These are phyloP conservation scores for Arbacia lixula DNA, from an alignment of 53 echinoderm and acorn worm genomes.

Conservation along the genomic window DNA sequence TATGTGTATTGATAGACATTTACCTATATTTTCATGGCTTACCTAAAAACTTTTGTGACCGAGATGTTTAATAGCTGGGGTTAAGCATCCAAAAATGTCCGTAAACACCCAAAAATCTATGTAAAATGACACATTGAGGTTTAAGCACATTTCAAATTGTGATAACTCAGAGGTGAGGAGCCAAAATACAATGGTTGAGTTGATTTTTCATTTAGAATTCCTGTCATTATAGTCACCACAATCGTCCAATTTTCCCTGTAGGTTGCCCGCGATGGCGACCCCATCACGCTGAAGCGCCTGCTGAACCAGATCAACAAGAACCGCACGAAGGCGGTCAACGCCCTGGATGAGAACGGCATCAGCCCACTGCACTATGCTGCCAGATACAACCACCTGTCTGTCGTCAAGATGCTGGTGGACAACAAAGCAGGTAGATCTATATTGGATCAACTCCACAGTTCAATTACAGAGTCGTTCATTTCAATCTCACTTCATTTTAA, in stretches of 20 bases:
- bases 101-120: too few relatives aligned
- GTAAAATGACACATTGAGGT: too few relatives aligned
- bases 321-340: constrained; percentile 68
- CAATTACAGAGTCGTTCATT: too few relatives aligned
- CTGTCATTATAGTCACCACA: neutral
- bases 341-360: constrained; percentile 85
- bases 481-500: too few relatives aligned
- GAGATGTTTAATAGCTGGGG: too few relatives aligned
- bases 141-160: too few relatives aligned
- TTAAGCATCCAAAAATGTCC: too few relatives aligned
- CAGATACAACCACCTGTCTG: constrained; percentile 85
- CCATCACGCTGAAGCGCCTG: constrained; percentile 64
- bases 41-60: too few relatives aligned
- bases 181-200: neutral
- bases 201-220: neutral
- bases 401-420: constrained; percentile 78
- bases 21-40: too few relatives aligned
- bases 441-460: too few relatives aligned
- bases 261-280: constrained; percentile 94
- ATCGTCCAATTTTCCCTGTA: constrained; percentile 23
- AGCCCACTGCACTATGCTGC: constrained; percentile 92
- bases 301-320: constrained; percentile 67
- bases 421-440: constrained; percentile 73
- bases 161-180: neutral
- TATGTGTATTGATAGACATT: too few relatives aligned